phyloP scores from a whole-genome alignment of 2,113 vertebrate species.

The Malaclemys terrapin region DNA sequence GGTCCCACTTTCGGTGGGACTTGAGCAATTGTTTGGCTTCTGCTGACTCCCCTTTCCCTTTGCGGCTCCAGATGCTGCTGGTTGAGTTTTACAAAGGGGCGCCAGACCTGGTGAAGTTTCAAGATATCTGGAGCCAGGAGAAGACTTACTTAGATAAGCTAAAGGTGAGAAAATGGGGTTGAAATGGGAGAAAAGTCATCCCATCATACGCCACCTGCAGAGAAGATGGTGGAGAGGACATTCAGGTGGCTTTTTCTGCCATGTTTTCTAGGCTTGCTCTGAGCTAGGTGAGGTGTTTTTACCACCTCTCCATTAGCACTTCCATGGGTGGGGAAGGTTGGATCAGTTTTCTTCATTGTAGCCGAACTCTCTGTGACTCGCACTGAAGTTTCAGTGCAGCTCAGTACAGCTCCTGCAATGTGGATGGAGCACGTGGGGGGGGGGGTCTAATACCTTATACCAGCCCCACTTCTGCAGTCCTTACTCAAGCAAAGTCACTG shows the following conservation, averaged over 20 bases:
- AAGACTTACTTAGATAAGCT: conserved; percentile 95
- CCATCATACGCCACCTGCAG: not conserved
- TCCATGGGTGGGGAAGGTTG: not conserved
- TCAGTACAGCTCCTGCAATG: not conserved
- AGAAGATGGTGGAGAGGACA: not conserved
- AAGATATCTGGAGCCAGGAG: conserved; percentile 91
- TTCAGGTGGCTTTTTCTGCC: not conserved
- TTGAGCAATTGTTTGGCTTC: not conserved
- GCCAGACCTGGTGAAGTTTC: conserved; percentile 92
- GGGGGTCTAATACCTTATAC: not conserved
- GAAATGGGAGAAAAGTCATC: accelerated
- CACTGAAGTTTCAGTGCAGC: too few species aligned
- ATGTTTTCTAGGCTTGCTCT: not conserved
- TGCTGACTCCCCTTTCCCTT: not conserved
- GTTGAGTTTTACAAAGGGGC: conserved; percentile 93
- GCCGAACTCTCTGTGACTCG: not conserved
- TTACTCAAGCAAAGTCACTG: not conserved
- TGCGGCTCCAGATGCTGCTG: conserved; percentile 85
- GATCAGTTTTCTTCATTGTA: not conserved
- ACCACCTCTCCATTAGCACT: not conserved
- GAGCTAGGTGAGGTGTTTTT: not conserved
- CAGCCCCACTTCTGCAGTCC: not conserved
- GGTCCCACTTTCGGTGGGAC: not conserved
- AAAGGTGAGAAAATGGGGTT: conserved; percentile 81
- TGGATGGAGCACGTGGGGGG: accelerated